Percentiles rank a stretch among this genome's conserved stretches.
phyloP scores from a whole-genome alignment of 2,888 invertebrate genomes.

The Steromphala cineraria region DNA sequence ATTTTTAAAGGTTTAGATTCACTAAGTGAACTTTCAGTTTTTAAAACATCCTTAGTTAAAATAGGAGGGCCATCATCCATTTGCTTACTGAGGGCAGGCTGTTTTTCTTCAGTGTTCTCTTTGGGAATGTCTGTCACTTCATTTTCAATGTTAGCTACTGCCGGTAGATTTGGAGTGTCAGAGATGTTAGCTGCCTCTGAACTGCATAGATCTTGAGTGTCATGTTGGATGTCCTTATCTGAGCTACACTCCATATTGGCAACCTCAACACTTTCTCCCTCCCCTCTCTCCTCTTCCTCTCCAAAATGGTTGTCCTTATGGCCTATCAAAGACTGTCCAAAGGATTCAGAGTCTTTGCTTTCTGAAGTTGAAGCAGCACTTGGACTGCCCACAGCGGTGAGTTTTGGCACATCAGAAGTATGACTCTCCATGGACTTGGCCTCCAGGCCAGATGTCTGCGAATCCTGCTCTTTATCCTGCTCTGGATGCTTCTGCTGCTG shows the following conservation, averaged over 20 bases:
- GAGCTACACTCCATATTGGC: not conserved
- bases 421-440: not conserved
- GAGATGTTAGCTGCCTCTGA: constrained; percentile 20
- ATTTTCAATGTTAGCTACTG: not conserved
- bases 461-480: not conserved
- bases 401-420: constrained; percentile 7
- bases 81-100: not conserved
- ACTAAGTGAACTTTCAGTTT: not conserved
- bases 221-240: not conserved
- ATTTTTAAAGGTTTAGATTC: not conserved
- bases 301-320: not conserved
- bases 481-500: not conserved
- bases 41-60: not conserved
- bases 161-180: not conserved
- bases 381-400: not conserved
- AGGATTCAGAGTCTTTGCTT: too few relatives aligned
- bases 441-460: not conserved
- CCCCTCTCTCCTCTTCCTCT: not conserved
- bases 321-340: not conserved
- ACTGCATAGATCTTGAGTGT: constrained; percentile 18
- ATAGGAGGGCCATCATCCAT: not conserved
- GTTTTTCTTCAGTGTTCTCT: not conserved
- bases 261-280: not conserved
- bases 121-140: not conserved
- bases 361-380: not conserved